Evolutionary conservation across 1,140 invertebrate genomes (phyloP).

Genomic region (Drosophila mojavensis): DNA sequence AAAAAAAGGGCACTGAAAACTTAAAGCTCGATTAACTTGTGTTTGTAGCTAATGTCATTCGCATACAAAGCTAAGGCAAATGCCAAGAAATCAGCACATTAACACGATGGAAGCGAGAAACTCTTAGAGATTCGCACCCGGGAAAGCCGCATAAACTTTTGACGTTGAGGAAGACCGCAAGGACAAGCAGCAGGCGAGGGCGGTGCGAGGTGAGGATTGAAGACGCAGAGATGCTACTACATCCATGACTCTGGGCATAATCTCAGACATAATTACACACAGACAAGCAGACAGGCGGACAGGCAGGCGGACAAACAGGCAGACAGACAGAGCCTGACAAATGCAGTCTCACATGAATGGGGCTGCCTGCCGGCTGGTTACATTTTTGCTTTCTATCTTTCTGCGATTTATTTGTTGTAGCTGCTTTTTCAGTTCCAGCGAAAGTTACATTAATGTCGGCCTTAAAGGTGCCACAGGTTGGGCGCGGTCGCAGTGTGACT

Average conservation of each 20-base stretch:
- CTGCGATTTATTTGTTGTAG: constrained; percentile 46
- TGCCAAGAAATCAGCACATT: constrained; percentile 63
- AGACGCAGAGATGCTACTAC: constrained; percentile 53
- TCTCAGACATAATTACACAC: constrained; percentile 80
- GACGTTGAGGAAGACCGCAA: constrained; percentile 55
- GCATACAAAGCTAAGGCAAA: constrained; percentile 56
- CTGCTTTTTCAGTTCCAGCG: constrained; percentile 22
- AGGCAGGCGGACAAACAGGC: constrained; percentile 7
- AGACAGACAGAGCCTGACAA: constrained; percentile 57
- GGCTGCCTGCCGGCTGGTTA: constrained; percentile 27
- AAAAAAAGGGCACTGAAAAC: not conserved
- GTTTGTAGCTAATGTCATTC: constrained; percentile 29
- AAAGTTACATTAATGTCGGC: constrained; percentile 67
- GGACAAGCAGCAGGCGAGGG: constrained; percentile 27
- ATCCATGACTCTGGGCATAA: constrained; percentile 73
- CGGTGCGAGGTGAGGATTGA: constrained; percentile 45
- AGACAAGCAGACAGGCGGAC: constrained; percentile 12
- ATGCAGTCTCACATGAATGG: constrained; percentile 73
- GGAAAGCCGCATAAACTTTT: constrained; percentile 72
- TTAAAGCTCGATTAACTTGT: not conserved
- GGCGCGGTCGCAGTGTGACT: constrained; percentile 3
- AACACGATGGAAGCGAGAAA: constrained; percentile 28
- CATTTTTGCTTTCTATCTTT: constrained; percentile 31
- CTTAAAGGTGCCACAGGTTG: constrained; percentile 38
- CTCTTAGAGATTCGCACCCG: constrained; percentile 48